Base-by-base conservation (phyloP, 2,797 vertebrate genomes). In the Danio albolineatus region DNA sequence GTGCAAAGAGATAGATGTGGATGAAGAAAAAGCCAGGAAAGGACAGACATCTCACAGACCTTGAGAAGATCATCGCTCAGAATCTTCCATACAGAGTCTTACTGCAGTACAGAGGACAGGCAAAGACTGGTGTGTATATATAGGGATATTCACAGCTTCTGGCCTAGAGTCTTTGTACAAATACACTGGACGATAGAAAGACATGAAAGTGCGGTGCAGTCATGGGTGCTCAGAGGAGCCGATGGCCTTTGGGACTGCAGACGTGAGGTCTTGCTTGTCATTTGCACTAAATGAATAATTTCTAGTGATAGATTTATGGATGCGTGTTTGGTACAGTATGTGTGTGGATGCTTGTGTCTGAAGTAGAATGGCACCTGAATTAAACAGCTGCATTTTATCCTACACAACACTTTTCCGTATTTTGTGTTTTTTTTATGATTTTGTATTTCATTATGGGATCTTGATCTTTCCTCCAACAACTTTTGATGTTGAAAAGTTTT, bases 251-350 rank as follows among this genome's bases (percentile, higher is more conserved):
- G 57, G 28, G 41, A 69, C 54, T 51, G 62, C 38, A 21, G 87
- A 89, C 73, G 85, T 87, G 86, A 89, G 28, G 87, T 91, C 91
- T 93, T 86, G 90, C 88, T 91, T 90, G 84, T 90, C 88, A 91
- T 92, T 94, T 94, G 92, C 93, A 94, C 92, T 93, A 93, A 87
- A 90, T 85, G 78, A 92, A 83, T 87, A 66, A 19, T 59, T 85
- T 87, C 83, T 87, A 86, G 84, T 88, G 79, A 88, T 86, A 86
- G 86, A 85, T 90, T 83, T 81, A 80, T 83, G 82, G 78, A 76
- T 86, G 81, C 87, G 86, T 83, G 79, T 56, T 19, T 59, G 44
- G 65, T 66, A 49, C 2, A 28, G 53, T 17, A 57, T 73, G 71
- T 79, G 43, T 67, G 67, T 66, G 56, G 82, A 88, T 84, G 56